Conservation (phyloP, 2,797 vertebrate species). For the Acrossocheilus wenchowensis region DNA sequence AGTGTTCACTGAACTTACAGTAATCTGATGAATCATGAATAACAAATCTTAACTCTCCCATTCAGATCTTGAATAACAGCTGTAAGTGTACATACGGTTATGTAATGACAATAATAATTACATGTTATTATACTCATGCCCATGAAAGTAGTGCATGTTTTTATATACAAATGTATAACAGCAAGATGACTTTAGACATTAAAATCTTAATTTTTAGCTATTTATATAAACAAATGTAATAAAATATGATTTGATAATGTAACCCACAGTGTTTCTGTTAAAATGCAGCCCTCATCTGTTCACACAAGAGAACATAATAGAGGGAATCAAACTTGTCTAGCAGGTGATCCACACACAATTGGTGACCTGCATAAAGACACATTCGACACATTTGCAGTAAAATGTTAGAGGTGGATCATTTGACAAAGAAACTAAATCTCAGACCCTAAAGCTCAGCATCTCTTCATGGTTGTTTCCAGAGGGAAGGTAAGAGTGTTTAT, state of each 20-base stretch:
- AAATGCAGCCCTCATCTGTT: not conserved
- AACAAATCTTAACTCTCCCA: not conserved
- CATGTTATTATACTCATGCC: not conserved
- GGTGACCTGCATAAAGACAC: not conserved
- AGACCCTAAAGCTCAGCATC: not conserved
- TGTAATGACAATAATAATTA: not conserved
- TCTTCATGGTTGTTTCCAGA: not conserved
- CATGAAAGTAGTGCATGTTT: not conserved
- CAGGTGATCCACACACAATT: not conserved
- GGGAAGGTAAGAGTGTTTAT: constrained; percentile 9
- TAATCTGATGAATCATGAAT: not conserved
- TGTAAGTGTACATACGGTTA: not conserved
- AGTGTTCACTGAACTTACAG: not conserved
- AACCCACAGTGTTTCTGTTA: not conserved
- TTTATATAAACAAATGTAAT: not conserved
- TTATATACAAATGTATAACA: not conserved
- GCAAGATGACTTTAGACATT: not conserved
- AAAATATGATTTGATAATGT: not conserved
- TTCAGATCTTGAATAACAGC: not conserved
- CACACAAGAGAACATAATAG: not conserved
- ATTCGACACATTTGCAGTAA: not conserved
- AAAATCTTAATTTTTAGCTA: not conserved
- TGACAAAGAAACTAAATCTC: constrained; percentile 18
- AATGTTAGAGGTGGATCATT: not conserved
- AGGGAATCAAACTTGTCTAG: constrained; percentile 13